Conservation (phyloP, 2,888 invertebrate species). For the Hypomecis atomaria region DNA sequence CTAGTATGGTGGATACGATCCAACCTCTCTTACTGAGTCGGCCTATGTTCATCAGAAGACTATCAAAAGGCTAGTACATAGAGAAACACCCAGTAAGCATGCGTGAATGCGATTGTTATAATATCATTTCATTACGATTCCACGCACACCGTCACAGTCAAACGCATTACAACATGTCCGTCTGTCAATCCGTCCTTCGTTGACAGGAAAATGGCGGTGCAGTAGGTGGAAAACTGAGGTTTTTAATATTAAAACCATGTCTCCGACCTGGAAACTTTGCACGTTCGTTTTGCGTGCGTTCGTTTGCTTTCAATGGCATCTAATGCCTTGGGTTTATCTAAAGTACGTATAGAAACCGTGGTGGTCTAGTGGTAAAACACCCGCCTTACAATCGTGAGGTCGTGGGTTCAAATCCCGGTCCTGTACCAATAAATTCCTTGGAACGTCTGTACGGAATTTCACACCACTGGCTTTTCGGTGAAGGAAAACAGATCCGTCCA, state of each 20-base stretch:
- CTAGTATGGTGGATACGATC: too few relatives aligned
- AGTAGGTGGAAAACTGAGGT: slow-evolving; percentile 68
- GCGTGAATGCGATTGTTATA: neutral
- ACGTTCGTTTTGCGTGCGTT: slow-evolving; percentile 29
- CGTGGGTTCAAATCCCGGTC: too few relatives aligned
- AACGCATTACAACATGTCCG: slow-evolving; percentile 65
- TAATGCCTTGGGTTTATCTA: slow-evolving; percentile 20
- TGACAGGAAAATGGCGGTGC: slow-evolving; percentile 72
- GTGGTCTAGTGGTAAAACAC: too few relatives aligned
- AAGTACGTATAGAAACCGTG: slow-evolving; percentile 7
- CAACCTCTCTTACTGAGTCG: too few relatives aligned
- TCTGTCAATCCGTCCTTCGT: slow-evolving; percentile 64
- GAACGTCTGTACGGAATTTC: too few relatives aligned
- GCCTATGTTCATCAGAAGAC: too few relatives aligned
- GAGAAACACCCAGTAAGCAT: too few relatives aligned
- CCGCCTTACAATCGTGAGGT: too few relatives aligned
- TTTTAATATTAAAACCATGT: slow-evolving; percentile 66
- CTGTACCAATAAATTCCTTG: too few relatives aligned
- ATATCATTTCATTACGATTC: slow-evolving; percentile 58
- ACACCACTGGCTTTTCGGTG: too few relatives aligned
- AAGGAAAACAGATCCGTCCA: too few relatives aligned
- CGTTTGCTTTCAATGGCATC: slow-evolving; percentile 20
- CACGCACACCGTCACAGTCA: slow-evolving; percentile 57
- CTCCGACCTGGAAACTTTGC: slow-evolving; percentile 38
- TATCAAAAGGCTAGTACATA: too few relatives aligned